phyloP scores from a whole-genome alignment of 2,888 invertebrate genomes.

The Anarsia innoxiella region DNA sequence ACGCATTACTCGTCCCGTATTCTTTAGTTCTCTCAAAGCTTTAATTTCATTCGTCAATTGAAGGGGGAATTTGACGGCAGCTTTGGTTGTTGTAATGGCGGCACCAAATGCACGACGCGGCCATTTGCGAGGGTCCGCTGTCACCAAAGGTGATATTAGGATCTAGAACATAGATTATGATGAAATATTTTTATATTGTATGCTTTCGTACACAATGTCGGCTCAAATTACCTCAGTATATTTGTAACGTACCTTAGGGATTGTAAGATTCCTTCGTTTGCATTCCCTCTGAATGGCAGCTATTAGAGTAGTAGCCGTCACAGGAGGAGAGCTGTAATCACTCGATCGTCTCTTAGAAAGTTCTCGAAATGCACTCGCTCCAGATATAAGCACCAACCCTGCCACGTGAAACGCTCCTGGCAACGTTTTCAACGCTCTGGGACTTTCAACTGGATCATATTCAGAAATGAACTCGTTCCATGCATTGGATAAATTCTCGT shows the following conservation, averaged over 20 bases:
- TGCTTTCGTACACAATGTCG: no score
- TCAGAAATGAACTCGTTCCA: conserved; percentile 89
- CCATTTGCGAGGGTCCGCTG: conserved; percentile 63
- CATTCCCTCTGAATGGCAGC: conserved; percentile 53
- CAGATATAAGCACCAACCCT: conserved; percentile 78
- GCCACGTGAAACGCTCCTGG: conserved; percentile 77
- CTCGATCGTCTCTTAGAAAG: conserved; percentile 63
- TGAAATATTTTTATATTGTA: no score
- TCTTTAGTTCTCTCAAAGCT: conserved; percentile 48
- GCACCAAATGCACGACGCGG: conserved; percentile 39
- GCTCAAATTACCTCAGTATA: no score
- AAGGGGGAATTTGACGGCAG: conserved; percentile 43
- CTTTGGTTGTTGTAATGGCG: conserved; percentile 28
- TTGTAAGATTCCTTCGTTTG: conserved; percentile 52
- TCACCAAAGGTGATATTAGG: conserved; percentile 56
- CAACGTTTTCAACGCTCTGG: conserved; percentile 76
- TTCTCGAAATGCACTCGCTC: conserved; percentile 78
- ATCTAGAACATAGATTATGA: conserved; percentile 45
- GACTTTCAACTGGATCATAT: conserved; percentile 85
- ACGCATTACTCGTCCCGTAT: conserved; percentile 42
- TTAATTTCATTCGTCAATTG: conserved; percentile 44
- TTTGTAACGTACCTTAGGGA: conserved; percentile 50
- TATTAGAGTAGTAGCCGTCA: conserved; percentile 62
- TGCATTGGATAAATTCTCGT: conserved; percentile 80
- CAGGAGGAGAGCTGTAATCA: conserved; percentile 43